phyloP scores from a whole-genome alignment of 2,113 vertebrate genomes.

The Camarhynchus parvulus region DNA sequence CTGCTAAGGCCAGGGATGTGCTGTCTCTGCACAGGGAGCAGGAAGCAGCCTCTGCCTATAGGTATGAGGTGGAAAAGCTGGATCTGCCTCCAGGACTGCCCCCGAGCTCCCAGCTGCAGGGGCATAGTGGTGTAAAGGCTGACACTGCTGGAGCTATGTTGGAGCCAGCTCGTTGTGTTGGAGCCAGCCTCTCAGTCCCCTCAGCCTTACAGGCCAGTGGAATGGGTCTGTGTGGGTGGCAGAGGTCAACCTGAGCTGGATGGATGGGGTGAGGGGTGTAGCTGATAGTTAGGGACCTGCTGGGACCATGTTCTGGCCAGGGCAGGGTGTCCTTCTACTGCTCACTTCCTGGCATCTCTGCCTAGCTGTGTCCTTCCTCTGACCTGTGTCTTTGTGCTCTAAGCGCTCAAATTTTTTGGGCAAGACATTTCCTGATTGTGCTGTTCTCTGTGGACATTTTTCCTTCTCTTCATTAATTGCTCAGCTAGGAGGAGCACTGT shows the following conservation, averaged over 20 bases:
- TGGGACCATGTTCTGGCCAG: neutral
- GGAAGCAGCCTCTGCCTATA: neutral
- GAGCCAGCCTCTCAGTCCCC: neutral
- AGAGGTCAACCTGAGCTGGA: neutral
- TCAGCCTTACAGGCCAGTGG: neutral
- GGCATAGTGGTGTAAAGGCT: neutral
- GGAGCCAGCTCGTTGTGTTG: neutral
- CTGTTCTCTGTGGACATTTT: neutral
- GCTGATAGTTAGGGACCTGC: neutral
- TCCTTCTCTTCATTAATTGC: neutral
- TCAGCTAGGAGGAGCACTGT: neutral
- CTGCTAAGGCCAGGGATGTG: neutral
- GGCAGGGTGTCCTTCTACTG: neutral
- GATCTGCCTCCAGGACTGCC: neutral
- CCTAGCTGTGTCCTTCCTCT: neutral
- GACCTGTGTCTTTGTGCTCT: neutral
- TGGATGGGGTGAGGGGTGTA: neutral
- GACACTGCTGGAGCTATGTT: neutral
- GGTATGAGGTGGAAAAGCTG: neutral
- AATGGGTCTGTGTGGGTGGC: neutral
- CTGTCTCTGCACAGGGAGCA: neutral
- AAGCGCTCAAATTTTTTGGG: neutral
- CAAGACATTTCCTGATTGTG: neutral
- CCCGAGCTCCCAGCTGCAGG: fast-evolving
- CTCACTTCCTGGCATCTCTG: neutral